Evolutionary conservation across 1,140 invertebrate genomes (phyloP).

Genomic region (Drosophila nebulosa): DNA sequence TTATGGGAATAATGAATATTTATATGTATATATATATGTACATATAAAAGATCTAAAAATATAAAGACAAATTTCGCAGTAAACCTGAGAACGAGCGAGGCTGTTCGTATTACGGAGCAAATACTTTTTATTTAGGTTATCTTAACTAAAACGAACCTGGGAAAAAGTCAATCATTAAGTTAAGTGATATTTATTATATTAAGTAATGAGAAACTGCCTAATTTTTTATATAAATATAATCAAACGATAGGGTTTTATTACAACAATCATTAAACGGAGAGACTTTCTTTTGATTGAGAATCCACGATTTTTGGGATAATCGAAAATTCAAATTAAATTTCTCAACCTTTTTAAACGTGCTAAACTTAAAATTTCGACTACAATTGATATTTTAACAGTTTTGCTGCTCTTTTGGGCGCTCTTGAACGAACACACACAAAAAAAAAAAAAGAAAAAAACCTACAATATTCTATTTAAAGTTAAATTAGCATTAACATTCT

Average conservation of each 20-base stretch:
- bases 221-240: too few species aligned
- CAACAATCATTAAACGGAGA: background rate
- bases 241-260: too few species aligned
- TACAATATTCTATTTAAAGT: slow-evolving; percentile 40
- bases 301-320: background rate
- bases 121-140: background rate
- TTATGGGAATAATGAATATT: background rate
- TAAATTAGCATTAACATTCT: slow-evolving; percentile 39
- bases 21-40: background rate
- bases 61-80: too few species aligned
- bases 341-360: background rate
- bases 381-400: slow-evolving; percentile 19
- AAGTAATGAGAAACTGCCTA: background rate
- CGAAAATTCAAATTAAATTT: background rate
- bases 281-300: background rate
- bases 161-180: background rate
- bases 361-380: background rate
- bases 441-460: background rate
- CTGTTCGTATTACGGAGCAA: background rate
- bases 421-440: too few species aligned
- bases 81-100: too few species aligned
- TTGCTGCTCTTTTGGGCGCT: slow-evolving; percentile 8
- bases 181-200: background rate
- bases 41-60: background rate
- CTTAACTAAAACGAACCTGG: background rate